These are phyloP conservation scores for Zootermopsis nevadensis DNA, from an alignment of 2,888 invertebrate species.

Conservation along the genomic window DNA sequence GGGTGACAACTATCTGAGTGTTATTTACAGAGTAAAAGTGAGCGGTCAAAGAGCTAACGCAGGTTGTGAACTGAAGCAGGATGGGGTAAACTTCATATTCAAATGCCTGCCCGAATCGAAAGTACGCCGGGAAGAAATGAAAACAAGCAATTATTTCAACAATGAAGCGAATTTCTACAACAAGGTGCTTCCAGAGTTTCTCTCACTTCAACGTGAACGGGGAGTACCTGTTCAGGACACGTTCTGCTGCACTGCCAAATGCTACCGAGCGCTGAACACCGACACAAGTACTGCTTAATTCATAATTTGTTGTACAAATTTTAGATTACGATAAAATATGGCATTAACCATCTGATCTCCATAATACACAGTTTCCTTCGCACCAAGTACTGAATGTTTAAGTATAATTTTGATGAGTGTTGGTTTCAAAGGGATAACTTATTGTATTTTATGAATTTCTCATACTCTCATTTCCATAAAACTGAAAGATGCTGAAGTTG, in stretches of 20 bases:
- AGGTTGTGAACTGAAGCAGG: not conserved
- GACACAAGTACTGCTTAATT: too few relatives aligned
- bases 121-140: slow-evolving; percentile 22
- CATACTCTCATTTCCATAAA: too few relatives aligned
- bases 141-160: slow-evolving; percentile 5
- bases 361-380: too few relatives aligned
- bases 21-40: slow-evolving; percentile 32
- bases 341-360: too few relatives aligned
- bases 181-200: slow-evolving; percentile 29
- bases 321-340: too few relatives aligned
- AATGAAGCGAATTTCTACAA: slow-evolving; percentile 47
- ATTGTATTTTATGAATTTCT: too few relatives aligned
- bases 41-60: not conserved
- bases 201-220: not conserved
- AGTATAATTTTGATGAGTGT: too few relatives aligned
- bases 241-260: not conserved
- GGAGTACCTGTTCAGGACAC: not conserved
- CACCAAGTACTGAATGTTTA: too few relatives aligned
- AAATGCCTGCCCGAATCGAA: slow-evolving; percentile 39
- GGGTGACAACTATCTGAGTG: slow-evolving; percentile 48
- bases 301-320: too few relatives aligned
- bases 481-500: too few relatives aligned
- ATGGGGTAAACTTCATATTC: slow-evolving; percentile 18
- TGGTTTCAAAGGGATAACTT: too few relatives aligned
- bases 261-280: not conserved